phyloP scores from a whole-genome alignment of 2,797 vertebrate species.

The Falco rusticolus region DNA sequence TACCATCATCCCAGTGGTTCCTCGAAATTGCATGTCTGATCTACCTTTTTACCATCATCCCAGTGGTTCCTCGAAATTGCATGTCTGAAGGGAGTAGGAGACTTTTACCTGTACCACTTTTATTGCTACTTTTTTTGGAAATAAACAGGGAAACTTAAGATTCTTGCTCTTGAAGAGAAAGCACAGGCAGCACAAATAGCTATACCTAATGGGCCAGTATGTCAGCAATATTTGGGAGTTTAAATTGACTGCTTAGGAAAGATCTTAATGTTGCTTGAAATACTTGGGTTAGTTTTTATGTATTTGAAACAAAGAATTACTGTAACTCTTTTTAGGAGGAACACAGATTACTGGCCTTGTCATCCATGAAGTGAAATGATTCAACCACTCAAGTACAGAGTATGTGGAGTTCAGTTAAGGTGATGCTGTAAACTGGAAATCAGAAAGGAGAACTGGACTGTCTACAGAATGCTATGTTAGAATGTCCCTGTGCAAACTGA shows the following conservation, averaged over 20 bases:
- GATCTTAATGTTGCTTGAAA: background rate
- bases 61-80: background rate
- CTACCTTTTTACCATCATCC: background rate
- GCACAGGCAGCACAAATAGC: background rate
- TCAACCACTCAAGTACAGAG: background rate
- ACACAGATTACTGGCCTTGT: background rate
- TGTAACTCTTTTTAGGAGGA: background rate
- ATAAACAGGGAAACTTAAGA: background rate
- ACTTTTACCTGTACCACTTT: background rate
- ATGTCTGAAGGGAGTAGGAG: background rate
- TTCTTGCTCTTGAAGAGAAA: background rate
- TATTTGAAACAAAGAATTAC: background rate
- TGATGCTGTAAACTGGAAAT: background rate
- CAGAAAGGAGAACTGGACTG: background rate
- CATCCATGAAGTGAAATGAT: background rate
- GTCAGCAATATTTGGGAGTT: background rate
- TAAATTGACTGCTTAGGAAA: background rate
- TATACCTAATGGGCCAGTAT: background rate
- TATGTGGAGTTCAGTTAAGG: background rate
- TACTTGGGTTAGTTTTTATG: background rate
- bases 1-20: background rate
- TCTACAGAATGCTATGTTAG: background rate
- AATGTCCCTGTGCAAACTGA: background rate
- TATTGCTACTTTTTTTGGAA: background rate
- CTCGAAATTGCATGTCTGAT: background rate